A percentile compares a stretch with the other conserved stretches of the same genome.
These are phyloP conservation scores for Podotricha telesiphe DNA, from an alignment of 2,888 invertebrate species.

Conservation along the genomic window DNA sequence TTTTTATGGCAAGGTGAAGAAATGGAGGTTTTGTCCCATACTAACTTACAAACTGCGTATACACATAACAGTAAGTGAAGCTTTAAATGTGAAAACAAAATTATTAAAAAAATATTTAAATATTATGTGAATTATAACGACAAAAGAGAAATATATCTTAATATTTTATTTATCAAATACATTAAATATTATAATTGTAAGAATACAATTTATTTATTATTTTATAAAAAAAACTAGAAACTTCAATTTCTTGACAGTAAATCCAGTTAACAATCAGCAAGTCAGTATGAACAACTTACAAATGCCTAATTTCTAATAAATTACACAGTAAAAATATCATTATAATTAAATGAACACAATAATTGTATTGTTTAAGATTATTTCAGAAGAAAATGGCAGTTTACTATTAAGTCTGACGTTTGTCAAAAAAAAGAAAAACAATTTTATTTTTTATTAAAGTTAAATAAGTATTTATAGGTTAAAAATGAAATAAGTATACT, in stretches of 20 bases:
- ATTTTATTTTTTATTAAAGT: neutral
- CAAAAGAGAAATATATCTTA: too few species aligned
- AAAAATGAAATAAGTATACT: neutral
- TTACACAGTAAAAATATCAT: conserved; percentile 52
- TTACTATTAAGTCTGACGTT: conserved; percentile 32
- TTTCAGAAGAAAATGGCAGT: conserved; percentile 34
- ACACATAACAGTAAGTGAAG: neutral
- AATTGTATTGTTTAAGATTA: conserved; percentile 40
- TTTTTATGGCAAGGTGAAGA: conserved; percentile 44
- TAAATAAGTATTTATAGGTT: neutral
- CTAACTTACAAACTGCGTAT: neutral
- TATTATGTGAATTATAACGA: too few species aligned
- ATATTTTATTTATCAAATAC: too few species aligned
- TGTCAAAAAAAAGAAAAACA: conserved; percentile 10
- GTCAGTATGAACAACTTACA: conserved; percentile 6
- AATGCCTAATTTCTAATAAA: conserved; percentile 18
- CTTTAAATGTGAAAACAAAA: too few species aligned
- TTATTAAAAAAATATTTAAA: too few species aligned
- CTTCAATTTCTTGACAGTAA: too few species aligned
- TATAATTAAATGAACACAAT: conserved; percentile 57
- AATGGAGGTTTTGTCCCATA: conserved; percentile 3
- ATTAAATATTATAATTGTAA: too few species aligned
- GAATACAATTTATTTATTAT: too few species aligned
- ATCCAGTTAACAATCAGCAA: neutral
- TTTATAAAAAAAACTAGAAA: too few species aligned